Conservation (phyloP, 2,113 vertebrate genomes). For the Amblyornis subalaris region DNA sequence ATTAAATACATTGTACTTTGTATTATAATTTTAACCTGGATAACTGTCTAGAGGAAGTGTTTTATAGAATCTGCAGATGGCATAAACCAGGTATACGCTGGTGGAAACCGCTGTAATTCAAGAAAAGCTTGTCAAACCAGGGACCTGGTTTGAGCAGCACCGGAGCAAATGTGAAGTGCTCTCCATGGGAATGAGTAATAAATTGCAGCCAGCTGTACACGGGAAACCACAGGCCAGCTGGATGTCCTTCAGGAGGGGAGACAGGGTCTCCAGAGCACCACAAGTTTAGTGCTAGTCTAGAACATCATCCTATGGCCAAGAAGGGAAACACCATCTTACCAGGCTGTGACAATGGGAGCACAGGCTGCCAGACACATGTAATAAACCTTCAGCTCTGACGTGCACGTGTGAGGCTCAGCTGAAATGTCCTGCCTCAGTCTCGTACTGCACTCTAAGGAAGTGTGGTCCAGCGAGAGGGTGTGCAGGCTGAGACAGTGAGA, state of each 20-base stretch:
- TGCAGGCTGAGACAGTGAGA: background rate
- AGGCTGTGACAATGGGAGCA: background rate
- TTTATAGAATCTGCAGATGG: background rate
- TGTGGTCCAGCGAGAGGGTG: background rate
- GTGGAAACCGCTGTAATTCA: background rate
- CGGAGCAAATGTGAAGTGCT: background rate
- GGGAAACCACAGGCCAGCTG: background rate
- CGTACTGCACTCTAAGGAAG: background rate
- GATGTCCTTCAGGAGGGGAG: background rate
- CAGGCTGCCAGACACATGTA: background rate
- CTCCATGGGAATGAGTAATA: background rate
- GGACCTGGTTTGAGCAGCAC: background rate
- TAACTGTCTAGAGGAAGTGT: background rate
- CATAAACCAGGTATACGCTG: background rate
- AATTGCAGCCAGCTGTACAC: background rate
- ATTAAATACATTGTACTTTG: background rate
- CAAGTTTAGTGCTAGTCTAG: background rate
- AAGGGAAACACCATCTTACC: background rate
- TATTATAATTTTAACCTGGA: background rate
- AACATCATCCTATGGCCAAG: fast-evolving
- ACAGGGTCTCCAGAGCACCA: background rate
- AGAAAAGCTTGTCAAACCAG: background rate
- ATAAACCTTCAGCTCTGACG: background rate
- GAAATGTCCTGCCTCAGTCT: background rate
- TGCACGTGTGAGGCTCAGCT: background rate